A percentile compares a stretch with the other conserved stretches of the same genome.
phyloP scores from a whole-genome alignment of 2,113 vertebrate genomes.

The Osmerus mordax region DNA sequence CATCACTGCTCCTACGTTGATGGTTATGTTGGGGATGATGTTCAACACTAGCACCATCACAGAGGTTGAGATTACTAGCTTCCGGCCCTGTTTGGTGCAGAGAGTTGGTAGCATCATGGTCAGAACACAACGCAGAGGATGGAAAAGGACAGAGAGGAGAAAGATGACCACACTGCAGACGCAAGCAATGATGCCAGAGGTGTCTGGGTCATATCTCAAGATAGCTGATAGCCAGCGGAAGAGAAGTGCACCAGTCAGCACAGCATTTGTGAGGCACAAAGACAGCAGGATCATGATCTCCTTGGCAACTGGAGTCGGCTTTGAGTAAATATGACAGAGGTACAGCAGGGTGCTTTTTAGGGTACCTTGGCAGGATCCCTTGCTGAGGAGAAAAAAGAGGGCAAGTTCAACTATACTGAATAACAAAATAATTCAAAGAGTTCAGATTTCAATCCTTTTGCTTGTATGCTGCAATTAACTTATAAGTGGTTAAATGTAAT shows the following conservation, averaged over 20 bases:
- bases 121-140: conserved; percentile 85
- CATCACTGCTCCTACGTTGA: conserved; percentile 73
- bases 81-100: conserved; percentile 83
- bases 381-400: conserved; percentile 23
- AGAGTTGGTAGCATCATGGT: conserved; percentile 80
- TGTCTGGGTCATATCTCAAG: conserved; percentile 62
- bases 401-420: too few relatives aligned
- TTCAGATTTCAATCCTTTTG: too few relatives aligned
- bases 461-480: too few relatives aligned
- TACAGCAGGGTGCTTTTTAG: conserved; percentile 39
- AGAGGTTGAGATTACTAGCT: conserved; percentile 79
- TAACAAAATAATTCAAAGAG: too few relatives aligned
- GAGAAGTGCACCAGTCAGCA: conserved; percentile 63
- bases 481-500: too few relatives aligned
- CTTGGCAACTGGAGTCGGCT: conserved; percentile 64
- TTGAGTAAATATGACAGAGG: conserved; percentile 79
- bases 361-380: conserved; percentile 14
- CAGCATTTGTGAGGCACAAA: conserved; percentile 70
- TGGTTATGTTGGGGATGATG: conserved; percentile 78
- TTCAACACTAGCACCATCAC: conserved; percentile 75
- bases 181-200: conserved; percentile 38
- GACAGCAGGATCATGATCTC: conserved; percentile 74
- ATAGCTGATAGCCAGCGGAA: conserved; percentile 80
- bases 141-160: conserved; percentile 73
- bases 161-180: conserved; percentile 69